Percentiles rank a stretch among this genome's conserved stretches.
These are phyloP conservation scores for Epinephelus coioides DNA, from an alignment of 2,797 vertebrate species.

Conservation along the genomic window DNA sequence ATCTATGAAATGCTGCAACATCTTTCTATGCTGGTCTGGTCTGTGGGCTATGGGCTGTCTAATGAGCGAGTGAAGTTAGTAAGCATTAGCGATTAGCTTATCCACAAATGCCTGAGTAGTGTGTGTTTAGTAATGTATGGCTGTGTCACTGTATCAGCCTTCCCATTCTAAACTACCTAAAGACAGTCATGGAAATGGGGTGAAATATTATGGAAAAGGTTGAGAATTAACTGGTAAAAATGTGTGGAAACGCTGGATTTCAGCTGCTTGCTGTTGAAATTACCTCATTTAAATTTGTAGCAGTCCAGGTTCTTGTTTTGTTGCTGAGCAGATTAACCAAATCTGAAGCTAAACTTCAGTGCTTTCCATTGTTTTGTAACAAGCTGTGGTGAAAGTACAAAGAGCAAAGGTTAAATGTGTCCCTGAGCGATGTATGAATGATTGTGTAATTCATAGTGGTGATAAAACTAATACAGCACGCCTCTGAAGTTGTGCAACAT, in stretches of 20 bases:
- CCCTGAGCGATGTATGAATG: background rate
- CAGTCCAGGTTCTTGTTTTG: background rate
- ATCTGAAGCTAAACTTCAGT: background rate
- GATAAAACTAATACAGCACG: background rate
- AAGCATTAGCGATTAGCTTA: no score
- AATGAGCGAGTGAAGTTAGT: no score
- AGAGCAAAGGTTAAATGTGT: constrained; percentile 27
- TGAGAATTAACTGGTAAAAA: no score
- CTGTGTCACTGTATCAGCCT: no score
- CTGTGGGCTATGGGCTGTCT: no score
- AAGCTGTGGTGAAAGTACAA: background rate
- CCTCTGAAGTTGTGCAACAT: background rate
- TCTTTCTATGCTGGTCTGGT: no score
- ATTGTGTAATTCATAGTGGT: background rate
- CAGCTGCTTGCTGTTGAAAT: constrained; percentile 1
- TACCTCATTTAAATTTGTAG: background rate
- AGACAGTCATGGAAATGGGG: no score
- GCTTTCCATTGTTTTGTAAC: constrained; percentile 25
- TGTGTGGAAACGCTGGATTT: background rate
- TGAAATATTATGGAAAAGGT: no score
- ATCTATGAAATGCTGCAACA: no score
- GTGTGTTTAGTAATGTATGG: no score
- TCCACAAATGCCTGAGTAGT: no score
- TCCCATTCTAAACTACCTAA: no score
- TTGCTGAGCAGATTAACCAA: constrained; percentile 14